Conservation (phyloP, 2,888 invertebrate species). For the Aricia artaxerxes region DNA sequence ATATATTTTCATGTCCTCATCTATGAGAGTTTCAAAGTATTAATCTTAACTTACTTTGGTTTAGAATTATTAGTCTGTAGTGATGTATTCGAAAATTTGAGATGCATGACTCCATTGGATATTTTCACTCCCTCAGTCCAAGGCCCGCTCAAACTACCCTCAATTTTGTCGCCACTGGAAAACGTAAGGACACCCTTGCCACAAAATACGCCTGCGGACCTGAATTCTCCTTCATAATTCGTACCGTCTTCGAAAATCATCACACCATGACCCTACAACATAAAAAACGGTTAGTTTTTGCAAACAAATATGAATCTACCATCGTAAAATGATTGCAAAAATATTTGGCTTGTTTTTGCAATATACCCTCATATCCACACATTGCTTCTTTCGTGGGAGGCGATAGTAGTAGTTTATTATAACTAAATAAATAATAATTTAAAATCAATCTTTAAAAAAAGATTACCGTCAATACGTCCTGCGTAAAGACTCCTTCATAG, state of each 20-base stretch:
- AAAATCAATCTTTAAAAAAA: neutral
- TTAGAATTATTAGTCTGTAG: conserved; percentile 78
- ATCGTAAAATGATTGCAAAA: too few relatives aligned
- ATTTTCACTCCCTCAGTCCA: conserved; percentile 91
- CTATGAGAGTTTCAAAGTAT: too few relatives aligned
- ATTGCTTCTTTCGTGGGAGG: too few relatives aligned
- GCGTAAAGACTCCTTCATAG: conserved; percentile 92
- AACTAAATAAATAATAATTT: neutral
- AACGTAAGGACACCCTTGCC: conserved; percentile 91
- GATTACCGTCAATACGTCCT: conserved; percentile 87
- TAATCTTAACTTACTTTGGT: conserved; percentile 75
- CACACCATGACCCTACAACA: conserved; percentile 88
- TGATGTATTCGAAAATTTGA: conserved; percentile 82
- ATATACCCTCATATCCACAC: too few relatives aligned
- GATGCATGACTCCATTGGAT: conserved; percentile 84
- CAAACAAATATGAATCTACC: too few relatives aligned
- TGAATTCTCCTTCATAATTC: conserved; percentile 93
- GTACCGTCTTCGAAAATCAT: conserved; percentile 94
- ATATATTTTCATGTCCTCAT: too few relatives aligned
- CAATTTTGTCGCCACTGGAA: conserved; percentile 87
- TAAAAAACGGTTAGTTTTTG: neutral
- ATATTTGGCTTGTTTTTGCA: too few relatives aligned
- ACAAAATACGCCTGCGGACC: conserved; percentile 87
- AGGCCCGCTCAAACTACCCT: conserved; percentile 86
- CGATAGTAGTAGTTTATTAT: too few relatives aligned